A percentile compares a stretch with the other conserved stretches of the same genome.
These are phyloP conservation scores for Napeogenes sylphis DNA, from an alignment of 2,888 invertebrate genomes.

Conservation along the genomic window DNA sequence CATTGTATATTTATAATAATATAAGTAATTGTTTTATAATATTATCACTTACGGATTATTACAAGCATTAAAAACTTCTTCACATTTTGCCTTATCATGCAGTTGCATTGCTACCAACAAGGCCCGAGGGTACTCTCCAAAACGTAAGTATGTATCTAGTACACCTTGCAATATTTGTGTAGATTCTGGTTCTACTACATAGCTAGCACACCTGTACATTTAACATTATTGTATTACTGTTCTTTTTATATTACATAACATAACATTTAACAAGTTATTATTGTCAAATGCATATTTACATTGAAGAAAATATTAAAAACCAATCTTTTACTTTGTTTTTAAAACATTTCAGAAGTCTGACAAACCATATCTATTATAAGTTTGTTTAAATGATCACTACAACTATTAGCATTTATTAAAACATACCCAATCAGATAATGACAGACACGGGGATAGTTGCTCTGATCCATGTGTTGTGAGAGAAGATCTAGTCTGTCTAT, in stretches of 20 bases:
- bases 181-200: slow-evolving; percentile 97
- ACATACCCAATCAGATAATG: slow-evolving; percentile 86
- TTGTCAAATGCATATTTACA: too few relatives aligned
- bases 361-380: too few relatives aligned
- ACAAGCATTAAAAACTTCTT: slow-evolving; percentile 89
- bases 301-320: too few relatives aligned
- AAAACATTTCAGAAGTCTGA: too few relatives aligned
- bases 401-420: not conserved
- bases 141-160: slow-evolving; percentile 89
- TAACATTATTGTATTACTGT: not conserved
- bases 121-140: slow-evolving; percentile 92
- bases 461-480: slow-evolving; percentile 90
- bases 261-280: too few relatives aligned
- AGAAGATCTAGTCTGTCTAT: slow-evolving; percentile 93
- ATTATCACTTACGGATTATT: slow-evolving; percentile 85
- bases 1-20: too few relatives aligned
- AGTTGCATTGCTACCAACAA: slow-evolving; percentile 94
- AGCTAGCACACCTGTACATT: slow-evolving; percentile 90
- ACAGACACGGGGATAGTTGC: slow-evolving; percentile 94
- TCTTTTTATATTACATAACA: not conserved
- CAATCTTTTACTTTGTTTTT: too few relatives aligned
- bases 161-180: slow-evolving; percentile 89
- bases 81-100: slow-evolving; percentile 87
- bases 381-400: too few relatives aligned
- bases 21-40: not conserved